Conservation (phyloP, 2,113 vertebrate genomes). For the Epinephelus cyanopodus region DNA sequence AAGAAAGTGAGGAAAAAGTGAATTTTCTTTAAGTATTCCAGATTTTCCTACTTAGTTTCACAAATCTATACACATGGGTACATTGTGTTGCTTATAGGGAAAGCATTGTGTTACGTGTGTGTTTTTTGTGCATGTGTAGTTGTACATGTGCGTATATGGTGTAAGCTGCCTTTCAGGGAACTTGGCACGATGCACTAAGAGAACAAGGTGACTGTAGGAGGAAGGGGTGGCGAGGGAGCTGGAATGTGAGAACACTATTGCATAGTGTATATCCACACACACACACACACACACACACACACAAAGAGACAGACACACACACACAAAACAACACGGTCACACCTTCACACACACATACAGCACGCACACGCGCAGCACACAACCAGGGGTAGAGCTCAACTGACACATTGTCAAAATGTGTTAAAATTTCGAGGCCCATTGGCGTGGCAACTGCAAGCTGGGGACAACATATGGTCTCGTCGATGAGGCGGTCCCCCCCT, state of each 20-base stretch:
- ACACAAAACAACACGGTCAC: constrained; percentile 54
- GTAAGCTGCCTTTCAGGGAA: constrained; percentile 59
- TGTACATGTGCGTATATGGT: not conserved
- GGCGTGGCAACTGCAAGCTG: constrained; percentile 86
- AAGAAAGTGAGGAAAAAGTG: not conserved
- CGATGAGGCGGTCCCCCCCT: constrained; percentile 43
- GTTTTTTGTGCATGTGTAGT: not conserved
- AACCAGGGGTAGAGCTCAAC: constrained; percentile 83
- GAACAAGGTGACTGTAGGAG: constrained; percentile 84
- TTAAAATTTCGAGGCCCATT: constrained; percentile 84
- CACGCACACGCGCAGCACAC: constrained; percentile 39
- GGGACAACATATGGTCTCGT: constrained; percentile 86
- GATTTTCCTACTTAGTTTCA: not conserved
- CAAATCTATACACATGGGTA: not conserved
- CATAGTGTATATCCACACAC: constrained; percentile 32
- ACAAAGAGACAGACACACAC: constrained; percentile 30
- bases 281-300: constrained; percentile 22
- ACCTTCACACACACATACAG: constrained; percentile 58
- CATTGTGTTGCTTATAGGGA: not conserved
- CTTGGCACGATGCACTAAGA: constrained; percentile 73
- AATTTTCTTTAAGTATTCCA: not conserved
- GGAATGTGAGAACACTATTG: constrained; percentile 78
- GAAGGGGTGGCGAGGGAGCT: constrained; percentile 74
- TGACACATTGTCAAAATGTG: constrained; percentile 90
- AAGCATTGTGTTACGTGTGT: not conserved